Conservation (phyloP, 2,888 invertebrate species). For the Nematopogon swammerdamellus region DNA sequence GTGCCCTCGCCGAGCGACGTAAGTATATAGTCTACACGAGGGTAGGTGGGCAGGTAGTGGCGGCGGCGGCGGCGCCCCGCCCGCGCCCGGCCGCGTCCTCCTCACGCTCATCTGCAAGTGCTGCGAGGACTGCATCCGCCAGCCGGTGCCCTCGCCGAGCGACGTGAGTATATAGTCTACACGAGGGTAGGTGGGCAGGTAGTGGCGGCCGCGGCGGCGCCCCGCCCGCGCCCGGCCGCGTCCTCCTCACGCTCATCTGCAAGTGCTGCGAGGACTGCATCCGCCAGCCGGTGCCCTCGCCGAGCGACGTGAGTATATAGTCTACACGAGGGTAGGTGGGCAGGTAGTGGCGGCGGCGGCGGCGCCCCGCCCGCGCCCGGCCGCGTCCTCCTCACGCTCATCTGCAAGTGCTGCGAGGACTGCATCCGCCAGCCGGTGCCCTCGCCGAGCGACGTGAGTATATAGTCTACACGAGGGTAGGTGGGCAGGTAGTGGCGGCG, state of each 20-base stretch:
- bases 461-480: not conserved
- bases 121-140: slow-evolving; percentile 83
- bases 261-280: slow-evolving; percentile 90
- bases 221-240: slow-evolving; percentile 60
- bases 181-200: slow-evolving; percentile 3
- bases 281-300: slow-evolving; percentile 74
- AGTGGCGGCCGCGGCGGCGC: slow-evolving; percentile 23
- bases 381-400: slow-evolving; percentile 73
- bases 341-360: slow-evolving; percentile 13
- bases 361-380: slow-evolving; percentile 56
- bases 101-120: slow-evolving; percentile 84
- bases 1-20: slow-evolving; percentile 80
- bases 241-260: slow-evolving; percentile 77
- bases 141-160: slow-evolving; percentile 75
- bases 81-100: slow-evolving; percentile 66
- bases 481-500: slow-evolving; percentile 4
- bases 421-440: slow-evolving; percentile 81
- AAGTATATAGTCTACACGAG: slow-evolving; percentile 21
- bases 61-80: slow-evolving; percentile 31
- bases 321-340: not conserved
- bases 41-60: slow-evolving; percentile 3
- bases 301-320: slow-evolving; percentile 70
- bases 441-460: slow-evolving; percentile 71
- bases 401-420: slow-evolving; percentile 87
- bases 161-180: slow-evolving; percentile 70